phyloP scores from a whole-genome alignment of 2,797 vertebrate genomes.

The Lacerta agilis region DNA sequence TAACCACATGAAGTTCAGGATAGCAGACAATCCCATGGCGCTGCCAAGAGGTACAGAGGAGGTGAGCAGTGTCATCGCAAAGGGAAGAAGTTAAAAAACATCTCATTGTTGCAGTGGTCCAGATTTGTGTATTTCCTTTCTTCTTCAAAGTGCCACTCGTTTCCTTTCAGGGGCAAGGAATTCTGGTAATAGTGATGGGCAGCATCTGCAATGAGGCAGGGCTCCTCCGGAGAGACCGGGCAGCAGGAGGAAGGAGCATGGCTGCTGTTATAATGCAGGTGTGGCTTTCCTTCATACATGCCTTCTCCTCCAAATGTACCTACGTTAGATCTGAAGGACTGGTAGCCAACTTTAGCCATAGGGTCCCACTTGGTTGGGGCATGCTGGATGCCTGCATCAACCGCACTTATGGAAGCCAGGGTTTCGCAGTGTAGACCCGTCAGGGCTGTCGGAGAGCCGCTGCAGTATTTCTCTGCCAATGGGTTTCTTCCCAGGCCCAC shows the following conservation, averaged over 20 bases:
- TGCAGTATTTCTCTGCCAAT: neutral
- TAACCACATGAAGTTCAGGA: neutral
- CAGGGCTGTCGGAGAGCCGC: constrained; percentile 33
- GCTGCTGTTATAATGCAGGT: neutral
- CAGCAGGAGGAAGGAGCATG: neutral
- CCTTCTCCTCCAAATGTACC: constrained; percentile 22
- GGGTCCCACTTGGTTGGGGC: constrained; percentile 14
- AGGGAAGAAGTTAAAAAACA: constrained; percentile 59
- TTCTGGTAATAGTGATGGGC: constrained; percentile 45
- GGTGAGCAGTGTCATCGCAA: constrained; percentile 48
- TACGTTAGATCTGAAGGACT: neutral
- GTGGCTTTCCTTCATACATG: constrained; percentile 42
- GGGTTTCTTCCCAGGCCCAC: constrained; percentile 31
- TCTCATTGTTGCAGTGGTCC: constrained; percentile 44
- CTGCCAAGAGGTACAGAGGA: neutral
- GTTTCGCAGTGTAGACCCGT: constrained; percentile 49
- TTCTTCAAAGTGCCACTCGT: neutral
- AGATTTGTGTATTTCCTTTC: constrained; percentile 1
- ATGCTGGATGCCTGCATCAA: constrained; percentile 52
- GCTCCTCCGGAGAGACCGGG: constrained; percentile 33
- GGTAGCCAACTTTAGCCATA: constrained; percentile 3
- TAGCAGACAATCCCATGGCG: neutral
- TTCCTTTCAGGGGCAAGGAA: neutral
- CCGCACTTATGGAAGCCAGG: constrained; percentile 24
- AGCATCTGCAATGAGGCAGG: neutral